A percentile compares a stretch with the other conserved stretches of the same genome.
These are phyloP conservation scores for Actinemys pallida DNA, from an alignment of 2,113 vertebrate species.

Conservation along the genomic window DNA sequence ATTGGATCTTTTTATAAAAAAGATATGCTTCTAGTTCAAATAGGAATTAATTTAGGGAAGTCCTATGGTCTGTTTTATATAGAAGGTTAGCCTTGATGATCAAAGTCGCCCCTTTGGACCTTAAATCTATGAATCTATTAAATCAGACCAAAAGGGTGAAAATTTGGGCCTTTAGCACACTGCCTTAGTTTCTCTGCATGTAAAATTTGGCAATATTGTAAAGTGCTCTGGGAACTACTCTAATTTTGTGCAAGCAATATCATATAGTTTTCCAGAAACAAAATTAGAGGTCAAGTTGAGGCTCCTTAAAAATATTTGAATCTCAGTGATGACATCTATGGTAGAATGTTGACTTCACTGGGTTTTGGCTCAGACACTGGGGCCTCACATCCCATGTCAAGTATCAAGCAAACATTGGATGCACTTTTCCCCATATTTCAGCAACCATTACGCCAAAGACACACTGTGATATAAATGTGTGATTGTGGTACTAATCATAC, in stretches of 20 bases:
- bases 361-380: not conserved
- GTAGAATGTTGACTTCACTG: not conserved
- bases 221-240: not conserved
- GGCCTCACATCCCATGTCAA: not conserved
- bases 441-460: constrained; percentile 35
- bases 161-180: too few species aligned
- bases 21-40: too few species aligned
- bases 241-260: not conserved
- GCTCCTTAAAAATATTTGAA: not conserved
- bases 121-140: too few species aligned
- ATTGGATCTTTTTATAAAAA: too few species aligned
- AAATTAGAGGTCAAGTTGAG: not conserved
- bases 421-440: constrained; percentile 19
- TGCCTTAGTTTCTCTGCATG: not conserved
- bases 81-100: too few species aligned
- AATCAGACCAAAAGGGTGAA: too few species aligned
- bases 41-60: too few species aligned
- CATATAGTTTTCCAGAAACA: not conserved
- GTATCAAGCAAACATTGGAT: not conserved
- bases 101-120: too few species aligned
- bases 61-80: too few species aligned
- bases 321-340: not conserved
- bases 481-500: not conserved
- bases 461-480: constrained; percentile 27
- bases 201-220: not conserved